Evolutionary conservation across 2,888 invertebrate genomes (phyloP).

Genomic region (Leptinotarsa tumamoca): DNA sequence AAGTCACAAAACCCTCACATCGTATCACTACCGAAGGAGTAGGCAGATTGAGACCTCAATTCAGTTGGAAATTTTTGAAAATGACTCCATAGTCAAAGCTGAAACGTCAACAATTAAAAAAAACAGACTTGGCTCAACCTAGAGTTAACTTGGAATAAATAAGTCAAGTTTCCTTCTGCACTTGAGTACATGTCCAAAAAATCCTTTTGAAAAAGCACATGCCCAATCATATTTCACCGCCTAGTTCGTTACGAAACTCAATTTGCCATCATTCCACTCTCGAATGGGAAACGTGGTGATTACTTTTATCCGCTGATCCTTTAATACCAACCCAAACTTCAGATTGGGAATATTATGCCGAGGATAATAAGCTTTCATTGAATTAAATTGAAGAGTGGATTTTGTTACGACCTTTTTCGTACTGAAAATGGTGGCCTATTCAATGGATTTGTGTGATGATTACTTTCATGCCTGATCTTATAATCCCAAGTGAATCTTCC

Average conservation of each 20-base stretch:
- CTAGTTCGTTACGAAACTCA: neutral
- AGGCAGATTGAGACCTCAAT: no score
- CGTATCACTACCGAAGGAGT: no score
- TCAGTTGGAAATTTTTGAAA: no score
- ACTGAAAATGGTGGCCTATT: neutral
- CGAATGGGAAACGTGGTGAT: neutral
- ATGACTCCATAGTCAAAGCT: no score
- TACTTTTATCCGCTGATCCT: neutral
- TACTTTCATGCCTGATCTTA: neutral
- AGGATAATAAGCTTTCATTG: neutral
- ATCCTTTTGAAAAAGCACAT: neutral
- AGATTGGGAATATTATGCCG: neutral
- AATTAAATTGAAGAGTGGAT: neutral
- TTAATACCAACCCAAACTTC: neutral
- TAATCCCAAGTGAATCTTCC: neutral
- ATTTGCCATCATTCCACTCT: neutral
- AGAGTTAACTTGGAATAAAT: no score
- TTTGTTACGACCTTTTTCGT: neutral
- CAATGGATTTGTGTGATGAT: neutral
- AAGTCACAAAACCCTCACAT: no score
- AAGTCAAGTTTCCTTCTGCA: no score
- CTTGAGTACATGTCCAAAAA: no score
- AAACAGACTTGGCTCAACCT: no score
- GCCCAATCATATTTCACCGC: neutral
- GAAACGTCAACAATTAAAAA: no score